Evolutionary conservation across 2,797 vertebrate genomes (phyloP).

Genomic region (Typhlichthys subterraneus): DNA sequence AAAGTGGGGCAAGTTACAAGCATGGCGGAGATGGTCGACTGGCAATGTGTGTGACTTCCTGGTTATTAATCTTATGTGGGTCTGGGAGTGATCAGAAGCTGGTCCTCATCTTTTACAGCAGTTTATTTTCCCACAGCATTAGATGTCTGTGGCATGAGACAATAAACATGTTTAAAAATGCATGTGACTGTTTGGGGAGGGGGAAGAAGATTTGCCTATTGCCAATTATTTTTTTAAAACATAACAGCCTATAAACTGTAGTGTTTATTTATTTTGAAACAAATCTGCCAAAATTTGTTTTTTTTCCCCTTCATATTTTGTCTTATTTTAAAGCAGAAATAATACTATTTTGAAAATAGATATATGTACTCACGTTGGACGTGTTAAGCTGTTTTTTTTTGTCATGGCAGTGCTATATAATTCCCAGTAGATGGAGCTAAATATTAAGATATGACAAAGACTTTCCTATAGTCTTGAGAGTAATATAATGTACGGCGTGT

Average conservation of each 20-base stretch:
- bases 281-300: slow-evolving; percentile 28
- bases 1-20: not conserved
- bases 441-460: not conserved
- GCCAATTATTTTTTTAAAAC: not conserved
- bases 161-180: slow-evolving; percentile 59
- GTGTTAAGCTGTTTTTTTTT: not conserved
- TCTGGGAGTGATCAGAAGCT: slow-evolving; percentile 3
- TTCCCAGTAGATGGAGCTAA: slow-evolving; percentile 54
- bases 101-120: slow-evolving; percentile 64
- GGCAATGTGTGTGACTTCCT: slow-evolving; percentile 15
- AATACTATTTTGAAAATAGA: slow-evolving; percentile 6
- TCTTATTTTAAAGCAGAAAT: slow-evolving; percentile 30
- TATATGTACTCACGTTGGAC: too few species aligned
- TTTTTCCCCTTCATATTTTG: slow-evolving; percentile 19
- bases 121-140: slow-evolving; percentile 57
- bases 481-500: too few species aligned
- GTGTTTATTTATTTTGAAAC: slow-evolving; percentile 33
- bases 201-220: not conserved
- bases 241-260: not conserved
- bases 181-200: slow-evolving; percentile 1
- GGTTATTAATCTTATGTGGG: slow-evolving; percentile 27
- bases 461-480: slow-evolving; percentile 8
- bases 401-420: slow-evolving; percentile 33
- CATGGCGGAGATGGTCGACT: slow-evolving; percentile 7
- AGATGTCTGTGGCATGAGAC: slow-evolving; percentile 62